phyloP scores from a whole-genome alignment of 2,797 vertebrate genomes.

The Bradypus variegatus region DNA sequence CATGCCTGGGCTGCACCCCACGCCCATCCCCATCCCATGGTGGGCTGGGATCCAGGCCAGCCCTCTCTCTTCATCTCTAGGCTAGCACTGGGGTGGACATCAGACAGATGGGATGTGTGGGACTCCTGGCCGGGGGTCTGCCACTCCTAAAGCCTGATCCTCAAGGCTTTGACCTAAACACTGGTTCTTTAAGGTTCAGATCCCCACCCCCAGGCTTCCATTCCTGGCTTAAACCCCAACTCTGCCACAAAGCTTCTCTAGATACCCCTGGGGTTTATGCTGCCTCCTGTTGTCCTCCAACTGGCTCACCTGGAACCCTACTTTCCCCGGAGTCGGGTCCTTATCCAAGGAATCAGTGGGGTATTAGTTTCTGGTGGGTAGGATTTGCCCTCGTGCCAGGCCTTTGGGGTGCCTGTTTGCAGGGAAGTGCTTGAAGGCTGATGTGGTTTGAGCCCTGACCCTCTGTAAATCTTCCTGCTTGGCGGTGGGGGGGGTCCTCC shows the following conservation, averaged over 20 bases:
- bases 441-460: neutral
- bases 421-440: neutral
- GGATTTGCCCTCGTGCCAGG: neutral
- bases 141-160: neutral
- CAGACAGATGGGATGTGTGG: neutral
- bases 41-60: neutral
- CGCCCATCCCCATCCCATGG: too few relatives aligned
- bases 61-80: neutral
- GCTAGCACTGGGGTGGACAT: neutral
- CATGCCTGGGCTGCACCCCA: neutral
- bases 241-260: neutral
- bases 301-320: neutral
- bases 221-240: neutral
- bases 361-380: neutral
- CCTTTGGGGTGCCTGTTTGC: neutral
- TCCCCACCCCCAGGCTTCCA: neutral
- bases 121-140: accelerated
- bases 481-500: neutral
- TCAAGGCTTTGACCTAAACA: neutral
- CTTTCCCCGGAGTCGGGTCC: neutral
- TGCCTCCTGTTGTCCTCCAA: neutral
- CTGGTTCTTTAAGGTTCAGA: neutral
- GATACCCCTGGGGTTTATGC: accelerated
- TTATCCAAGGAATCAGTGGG: neutral
- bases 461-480: neutral